Conservation (phyloP, 2,113 vertebrate genomes). For the Brachypteracias leptosomus region DNA sequence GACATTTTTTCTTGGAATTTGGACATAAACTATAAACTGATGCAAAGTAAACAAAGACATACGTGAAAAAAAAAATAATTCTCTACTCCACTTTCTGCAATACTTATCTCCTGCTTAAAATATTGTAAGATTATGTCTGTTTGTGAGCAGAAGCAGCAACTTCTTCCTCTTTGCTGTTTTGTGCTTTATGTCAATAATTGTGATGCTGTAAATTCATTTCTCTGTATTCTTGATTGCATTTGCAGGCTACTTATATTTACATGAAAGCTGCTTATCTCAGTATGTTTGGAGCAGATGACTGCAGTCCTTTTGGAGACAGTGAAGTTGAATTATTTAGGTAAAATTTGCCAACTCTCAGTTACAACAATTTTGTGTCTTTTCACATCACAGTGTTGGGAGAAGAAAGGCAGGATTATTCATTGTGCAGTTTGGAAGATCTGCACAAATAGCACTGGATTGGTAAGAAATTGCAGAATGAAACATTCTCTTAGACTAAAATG, state of each 20-base stretch:
- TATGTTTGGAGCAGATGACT: slow-evolving; percentile 91
- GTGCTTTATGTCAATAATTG: background rate
- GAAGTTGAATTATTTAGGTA: slow-evolving; percentile 91
- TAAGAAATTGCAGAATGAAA: background rate
- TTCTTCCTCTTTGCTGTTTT: background rate
- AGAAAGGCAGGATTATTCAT: background rate
- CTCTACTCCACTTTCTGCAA: background rate
- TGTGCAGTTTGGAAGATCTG: background rate
- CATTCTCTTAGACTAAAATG: background rate
- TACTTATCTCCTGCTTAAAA: background rate
- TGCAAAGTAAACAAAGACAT: background rate
- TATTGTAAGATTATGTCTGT: background rate
- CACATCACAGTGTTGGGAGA: background rate
- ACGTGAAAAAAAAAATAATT: background rate
- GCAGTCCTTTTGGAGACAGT: slow-evolving; percentile 88
- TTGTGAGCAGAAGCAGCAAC: background rate
- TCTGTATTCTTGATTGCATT: slow-evolving; percentile 13
- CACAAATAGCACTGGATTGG: background rate
- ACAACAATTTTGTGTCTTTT: background rate
- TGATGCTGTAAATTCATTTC: background rate
- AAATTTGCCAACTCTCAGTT: background rate
- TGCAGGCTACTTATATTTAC: slow-evolving; percentile 92
- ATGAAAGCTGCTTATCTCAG: slow-evolving; percentile 99
- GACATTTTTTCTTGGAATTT: background rate
- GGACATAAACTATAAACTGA: background rate